phyloP scores from a whole-genome alignment of 2,113 vertebrate genomes.

The Scomber japonicus region DNA sequence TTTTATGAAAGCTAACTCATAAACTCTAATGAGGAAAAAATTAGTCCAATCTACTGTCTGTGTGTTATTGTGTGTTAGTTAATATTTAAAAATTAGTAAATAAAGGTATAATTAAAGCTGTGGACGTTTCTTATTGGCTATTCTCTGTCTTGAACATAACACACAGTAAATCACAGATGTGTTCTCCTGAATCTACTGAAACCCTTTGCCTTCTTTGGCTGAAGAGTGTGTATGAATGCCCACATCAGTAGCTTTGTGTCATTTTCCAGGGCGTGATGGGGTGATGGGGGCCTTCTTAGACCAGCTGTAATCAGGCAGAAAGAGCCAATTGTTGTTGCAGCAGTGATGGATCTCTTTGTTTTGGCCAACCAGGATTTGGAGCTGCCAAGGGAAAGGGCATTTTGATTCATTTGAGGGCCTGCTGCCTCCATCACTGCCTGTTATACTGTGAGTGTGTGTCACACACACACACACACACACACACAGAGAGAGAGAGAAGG shows the following conservation, averaged over 20 bases:
- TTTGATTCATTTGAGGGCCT: slow-evolving; percentile 65
- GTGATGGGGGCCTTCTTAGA: slow-evolving; percentile 50
- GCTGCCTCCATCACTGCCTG: slow-evolving; percentile 51
- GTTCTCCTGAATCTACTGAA: not conserved
- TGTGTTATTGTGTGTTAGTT: slow-evolving; percentile 14
- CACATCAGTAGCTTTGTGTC: slow-evolving; percentile 53
- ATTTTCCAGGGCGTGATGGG: slow-evolving; percentile 42
- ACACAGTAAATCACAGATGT: not conserved
- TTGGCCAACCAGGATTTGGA: slow-evolving; percentile 63
- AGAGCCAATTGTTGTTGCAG: slow-evolving; percentile 65
- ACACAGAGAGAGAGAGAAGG: no score
- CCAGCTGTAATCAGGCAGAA: slow-evolving; percentile 71
- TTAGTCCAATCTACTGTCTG: not conserved
- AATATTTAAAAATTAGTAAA: not conserved
- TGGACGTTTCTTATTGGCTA: not conserved
- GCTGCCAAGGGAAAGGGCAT: slow-evolving; percentile 59
- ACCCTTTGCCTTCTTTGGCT: slow-evolving; percentile 23
- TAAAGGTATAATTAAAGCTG: slow-evolving; percentile 38
- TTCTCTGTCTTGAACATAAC: not conserved
- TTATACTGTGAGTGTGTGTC: slow-evolving; percentile 16
- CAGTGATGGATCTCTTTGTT: slow-evolving; percentile 74
- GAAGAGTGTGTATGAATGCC: slow-evolving; percentile 40
- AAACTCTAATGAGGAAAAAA: slow-evolving; percentile 37
- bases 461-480: slow-evolving; percentile 3
- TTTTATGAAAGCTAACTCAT: slow-evolving; percentile 60